A percentile compares a stretch with the other conserved stretches of the same genome.
Evolutionary conservation across 2,797 vertebrate species (phyloP).

Genomic region (Falco peregrinus): DNA sequence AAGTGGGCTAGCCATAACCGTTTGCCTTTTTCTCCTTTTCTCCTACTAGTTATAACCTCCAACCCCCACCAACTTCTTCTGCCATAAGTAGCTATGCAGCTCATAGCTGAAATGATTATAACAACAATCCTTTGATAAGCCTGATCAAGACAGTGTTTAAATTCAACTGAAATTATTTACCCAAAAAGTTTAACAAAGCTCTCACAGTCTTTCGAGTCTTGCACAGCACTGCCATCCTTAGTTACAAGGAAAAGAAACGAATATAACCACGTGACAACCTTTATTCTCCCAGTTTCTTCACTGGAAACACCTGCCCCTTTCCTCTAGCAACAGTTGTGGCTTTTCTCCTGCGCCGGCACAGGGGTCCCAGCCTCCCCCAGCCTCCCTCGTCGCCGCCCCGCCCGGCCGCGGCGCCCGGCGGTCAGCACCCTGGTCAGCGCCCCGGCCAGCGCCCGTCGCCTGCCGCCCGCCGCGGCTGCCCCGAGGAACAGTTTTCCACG

Average conservation of each 20-base stretch:
- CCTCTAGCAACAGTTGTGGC: too few relatives aligned
- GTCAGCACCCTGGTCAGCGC: conserved; percentile 13
- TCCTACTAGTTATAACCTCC: neutral
- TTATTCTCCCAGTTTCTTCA: neutral
- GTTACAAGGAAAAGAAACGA: neutral
- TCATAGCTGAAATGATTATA: neutral
- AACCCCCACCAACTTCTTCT: neutral
- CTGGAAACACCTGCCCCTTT: neutral
- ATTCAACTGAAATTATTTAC: neutral
- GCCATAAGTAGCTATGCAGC: neutral
- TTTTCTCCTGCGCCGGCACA: accelerated
- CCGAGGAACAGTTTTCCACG: too few relatives aligned
- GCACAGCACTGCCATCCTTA: neutral
- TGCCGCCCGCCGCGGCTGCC: too few relatives aligned
- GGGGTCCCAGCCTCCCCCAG: accelerated
- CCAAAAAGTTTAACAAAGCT: neutral
- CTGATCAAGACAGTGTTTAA: neutral
- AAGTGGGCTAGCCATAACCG: neutral
- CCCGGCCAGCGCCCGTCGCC: too few relatives aligned
- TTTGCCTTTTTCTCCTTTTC: neutral
- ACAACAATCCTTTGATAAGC: neutral
- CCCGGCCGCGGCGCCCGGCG: accelerated
- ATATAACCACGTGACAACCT: accelerated
- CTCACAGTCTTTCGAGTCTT: neutral
- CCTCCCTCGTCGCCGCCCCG: accelerated